Evolutionary conservation across 2,888 invertebrate genomes (phyloP), one percentile per base, ranked within the genome.

Genomic region (Myopa tessellatipennis): DNA sequence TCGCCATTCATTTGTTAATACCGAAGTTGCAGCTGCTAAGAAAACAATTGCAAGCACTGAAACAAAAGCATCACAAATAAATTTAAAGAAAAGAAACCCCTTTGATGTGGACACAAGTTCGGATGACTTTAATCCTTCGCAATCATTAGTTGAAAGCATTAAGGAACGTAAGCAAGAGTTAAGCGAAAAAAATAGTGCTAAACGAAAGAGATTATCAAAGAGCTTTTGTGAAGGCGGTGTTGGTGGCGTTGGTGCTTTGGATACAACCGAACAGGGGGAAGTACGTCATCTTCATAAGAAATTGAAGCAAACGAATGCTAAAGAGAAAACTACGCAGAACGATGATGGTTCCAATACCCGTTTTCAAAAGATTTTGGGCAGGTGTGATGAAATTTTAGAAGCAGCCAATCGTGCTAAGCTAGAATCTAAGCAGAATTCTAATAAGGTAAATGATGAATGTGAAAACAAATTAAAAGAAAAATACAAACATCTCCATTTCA

Each of bases 361-460:
- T 8, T 65, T 79, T 26, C 76, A 76, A 45, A 79, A 79, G 58
- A 85, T 86, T 45, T 38, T 87, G 0, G 80, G 81, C 4, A 84
- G 85, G 18, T 88, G 87, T 77, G 85, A 87, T 45, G 80, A 79
- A 26, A 84, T 87, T 5, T 77, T 88, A 4, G 82, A 85, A 61
- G 85, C 83, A 1, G 87, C 86, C 7, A 88, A 86, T 78, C 81
- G 80, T 14, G 86, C 87, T 3, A 86, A 84, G 52, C 79, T 84
- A 4, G 79, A 83, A 76, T 80, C 82, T 10, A 88, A 87, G 77
- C 36, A 79, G 12, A 81, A 81, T 38, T 80, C 77, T 10, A 83
- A 82, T 72, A 83, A 84, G 82, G 88, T 88, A 77, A 78, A 36
- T 45, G 2, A 63, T 12, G 14, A 60, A 18, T 67, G 36, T 65